Evolutionary conservation across 2,797 vertebrate genomes (phyloP).

Genomic region (Danio aesculapii): DNA sequence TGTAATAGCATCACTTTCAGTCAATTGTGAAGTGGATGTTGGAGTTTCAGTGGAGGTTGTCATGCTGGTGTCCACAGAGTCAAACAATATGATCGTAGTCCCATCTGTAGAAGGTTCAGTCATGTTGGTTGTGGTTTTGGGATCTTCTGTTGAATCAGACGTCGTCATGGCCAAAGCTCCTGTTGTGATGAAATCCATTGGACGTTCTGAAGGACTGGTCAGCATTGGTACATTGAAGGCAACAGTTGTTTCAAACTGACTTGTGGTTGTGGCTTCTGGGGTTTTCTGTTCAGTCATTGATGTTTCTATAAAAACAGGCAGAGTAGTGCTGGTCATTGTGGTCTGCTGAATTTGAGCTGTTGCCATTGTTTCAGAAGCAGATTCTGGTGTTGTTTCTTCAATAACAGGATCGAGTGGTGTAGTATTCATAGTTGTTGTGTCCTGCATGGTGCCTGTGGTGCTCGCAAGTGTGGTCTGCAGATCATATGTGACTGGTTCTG

Average conservation of each 20-base stretch:
- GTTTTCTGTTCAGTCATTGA: neutral
- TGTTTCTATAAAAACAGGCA: neutral
- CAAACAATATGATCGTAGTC: neutral
- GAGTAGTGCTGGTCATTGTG: neutral
- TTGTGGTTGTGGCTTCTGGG: neutral
- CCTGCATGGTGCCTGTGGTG: neutral
- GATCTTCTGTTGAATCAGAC: neutral
- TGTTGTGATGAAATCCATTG: neutral
- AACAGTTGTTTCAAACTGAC: neutral
- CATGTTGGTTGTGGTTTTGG: neutral
- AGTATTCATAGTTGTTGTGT: neutral
- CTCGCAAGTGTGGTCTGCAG: neutral
- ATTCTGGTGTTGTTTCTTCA: neutral
- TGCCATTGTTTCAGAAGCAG: neutral
- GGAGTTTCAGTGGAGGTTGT: neutral
- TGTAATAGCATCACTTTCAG: neutral
- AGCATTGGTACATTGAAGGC: neutral
- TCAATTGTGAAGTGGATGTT: neutral
- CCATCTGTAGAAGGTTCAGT: neutral
- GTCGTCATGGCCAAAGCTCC: neutral
- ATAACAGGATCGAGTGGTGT: neutral
- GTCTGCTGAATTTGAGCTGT: neutral
- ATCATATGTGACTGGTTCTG: neutral
- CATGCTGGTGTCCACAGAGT: neutral
- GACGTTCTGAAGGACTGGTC: neutral